phyloP scores from a whole-genome alignment of 2,888 invertebrate species.

The Plutella xylostella region DNA sequence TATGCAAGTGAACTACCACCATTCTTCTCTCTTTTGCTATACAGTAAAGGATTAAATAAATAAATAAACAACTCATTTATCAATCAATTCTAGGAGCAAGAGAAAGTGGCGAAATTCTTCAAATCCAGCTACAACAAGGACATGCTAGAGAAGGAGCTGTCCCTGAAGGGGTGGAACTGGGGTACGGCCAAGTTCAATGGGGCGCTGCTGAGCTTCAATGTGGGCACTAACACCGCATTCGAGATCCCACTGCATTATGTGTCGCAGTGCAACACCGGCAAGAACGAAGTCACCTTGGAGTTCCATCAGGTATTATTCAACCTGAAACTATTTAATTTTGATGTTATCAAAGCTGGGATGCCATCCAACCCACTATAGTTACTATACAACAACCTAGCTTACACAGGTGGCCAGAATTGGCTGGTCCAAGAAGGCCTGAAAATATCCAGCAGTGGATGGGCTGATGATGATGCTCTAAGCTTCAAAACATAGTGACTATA shows the following conservation, averaged over 20 bases:
- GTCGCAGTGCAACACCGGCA: slow-evolving; percentile 94
- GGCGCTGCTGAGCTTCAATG: slow-evolving; percentile 86
- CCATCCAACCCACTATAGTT: too few relatives aligned
- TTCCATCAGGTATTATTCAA: slow-evolving; percentile 83
- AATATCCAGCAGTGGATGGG: too few relatives aligned
- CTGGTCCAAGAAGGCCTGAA: too few relatives aligned
- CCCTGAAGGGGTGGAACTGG: slow-evolving; percentile 99
- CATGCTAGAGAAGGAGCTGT: slow-evolving; percentile 91
- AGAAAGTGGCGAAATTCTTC: slow-evolving; percentile 92
- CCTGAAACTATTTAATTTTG: too few relatives aligned
- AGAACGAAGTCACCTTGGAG: slow-evolving; percentile 98
- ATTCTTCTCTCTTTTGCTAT: too few relatives aligned
- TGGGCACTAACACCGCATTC: slow-evolving; percentile 87
- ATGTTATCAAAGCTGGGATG: too few relatives aligned
- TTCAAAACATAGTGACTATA: too few relatives aligned
- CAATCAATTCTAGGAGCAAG: slow-evolving; percentile 80
- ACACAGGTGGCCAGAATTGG: too few relatives aligned
- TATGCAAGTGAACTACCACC: too few relatives aligned
- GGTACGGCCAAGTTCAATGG: slow-evolving; percentile 95
- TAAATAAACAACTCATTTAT: neutral
- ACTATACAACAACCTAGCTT: too few relatives aligned
- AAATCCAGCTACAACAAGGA: slow-evolving; percentile 84
- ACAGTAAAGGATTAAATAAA: slow-evolving; percentile 1
- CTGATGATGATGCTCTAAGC: too few relatives aligned
- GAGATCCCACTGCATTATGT: slow-evolving; percentile 97